Conservation (phyloP, 2,797 vertebrate genomes). For the Salmo trutta region DNA sequence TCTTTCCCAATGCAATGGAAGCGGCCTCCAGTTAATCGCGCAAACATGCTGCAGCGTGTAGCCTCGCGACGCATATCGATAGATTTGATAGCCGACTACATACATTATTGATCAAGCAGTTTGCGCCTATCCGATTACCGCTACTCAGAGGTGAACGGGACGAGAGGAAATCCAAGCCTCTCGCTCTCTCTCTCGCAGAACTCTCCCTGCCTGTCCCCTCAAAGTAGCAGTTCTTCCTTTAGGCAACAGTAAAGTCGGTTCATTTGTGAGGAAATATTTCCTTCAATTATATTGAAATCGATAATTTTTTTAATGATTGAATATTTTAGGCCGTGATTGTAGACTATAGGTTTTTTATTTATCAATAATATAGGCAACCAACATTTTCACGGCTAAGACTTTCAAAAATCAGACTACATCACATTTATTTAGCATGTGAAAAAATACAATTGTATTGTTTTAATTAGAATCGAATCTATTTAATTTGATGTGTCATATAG, state of each 20-base stretch:
- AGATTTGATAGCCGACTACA: conserved; percentile 64
- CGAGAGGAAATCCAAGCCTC: conserved; percentile 51
- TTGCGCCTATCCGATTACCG: conserved; percentile 55
- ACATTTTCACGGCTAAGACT: neutral
- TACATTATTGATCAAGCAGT: conserved; percentile 65
- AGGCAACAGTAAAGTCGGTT: neutral
- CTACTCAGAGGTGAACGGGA: conserved; percentile 38
- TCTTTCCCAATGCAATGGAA: neutral
- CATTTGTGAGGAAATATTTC: too few relatives aligned
- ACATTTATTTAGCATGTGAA: neutral
- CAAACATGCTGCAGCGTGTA: conserved; percentile 37
- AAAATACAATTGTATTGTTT: neutral
- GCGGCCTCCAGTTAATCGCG: conserved; percentile 16
- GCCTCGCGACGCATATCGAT: conserved; percentile 51
- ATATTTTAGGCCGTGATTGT: too few relatives aligned
- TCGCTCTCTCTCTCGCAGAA: neutral
- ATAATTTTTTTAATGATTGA: too few relatives aligned
- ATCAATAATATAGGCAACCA: too few relatives aligned
- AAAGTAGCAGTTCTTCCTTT: neutral
- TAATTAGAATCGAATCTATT: neutral
- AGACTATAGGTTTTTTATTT: too few relatives aligned
- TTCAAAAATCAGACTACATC: neutral
- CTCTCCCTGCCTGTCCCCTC: neutral
- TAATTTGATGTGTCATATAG: neutral
- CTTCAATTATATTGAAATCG: too few relatives aligned